These are phyloP conservation scores for Sicus ferrugineus DNA, from an alignment of 2,888 invertebrate species.

Conservation along the genomic window DNA sequence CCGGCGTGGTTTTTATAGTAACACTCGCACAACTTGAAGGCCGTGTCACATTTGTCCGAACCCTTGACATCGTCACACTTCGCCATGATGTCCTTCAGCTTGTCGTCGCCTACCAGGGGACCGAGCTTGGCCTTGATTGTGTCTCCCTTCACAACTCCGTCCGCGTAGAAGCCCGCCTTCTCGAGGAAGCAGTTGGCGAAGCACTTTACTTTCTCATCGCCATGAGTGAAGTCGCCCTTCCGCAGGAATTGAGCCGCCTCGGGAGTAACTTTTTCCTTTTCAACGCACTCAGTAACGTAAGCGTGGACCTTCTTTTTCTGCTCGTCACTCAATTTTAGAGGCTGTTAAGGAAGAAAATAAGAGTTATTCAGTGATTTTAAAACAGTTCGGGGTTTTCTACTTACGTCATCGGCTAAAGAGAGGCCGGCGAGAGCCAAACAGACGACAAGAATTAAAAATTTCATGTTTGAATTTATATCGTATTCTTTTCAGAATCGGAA, in stretches of 20 bases:
- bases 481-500: neutral
- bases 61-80: slow-evolving; percentile 48
- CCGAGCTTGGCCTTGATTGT: slow-evolving; percentile 45
- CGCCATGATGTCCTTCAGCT: slow-evolving; percentile 41
- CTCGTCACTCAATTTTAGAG: slow-evolving; percentile 47
- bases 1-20: neutral
- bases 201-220: slow-evolving; percentile 52
- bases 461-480: slow-evolving; percentile 45
- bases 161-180: slow-evolving; percentile 51
- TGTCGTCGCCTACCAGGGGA: slow-evolving; percentile 50
- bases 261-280: slow-evolving; percentile 45
- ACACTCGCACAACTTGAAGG: slow-evolving; percentile 45
- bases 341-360: slow-evolving; percentile 38
- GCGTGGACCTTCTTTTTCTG: slow-evolving; percentile 49
- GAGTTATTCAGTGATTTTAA: neutral
- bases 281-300: slow-evolving; percentile 46
- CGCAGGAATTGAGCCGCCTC: slow-evolving; percentile 48
- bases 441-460: slow-evolving; percentile 47
- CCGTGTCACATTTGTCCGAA: slow-evolving; percentile 53
- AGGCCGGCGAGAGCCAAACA: slow-evolving; percentile 45
- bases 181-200: slow-evolving; percentile 60
- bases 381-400: slow-evolving; percentile 38
- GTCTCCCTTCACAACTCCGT: slow-evolving; percentile 51
- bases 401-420: slow-evolving; percentile 46
- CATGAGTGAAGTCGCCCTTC: slow-evolving; percentile 47